Evolutionary conservation across 2,113 vertebrate species (phyloP), one percentile per base, ranked within the genome.

Genomic region (Daboia siamensis): DNA sequence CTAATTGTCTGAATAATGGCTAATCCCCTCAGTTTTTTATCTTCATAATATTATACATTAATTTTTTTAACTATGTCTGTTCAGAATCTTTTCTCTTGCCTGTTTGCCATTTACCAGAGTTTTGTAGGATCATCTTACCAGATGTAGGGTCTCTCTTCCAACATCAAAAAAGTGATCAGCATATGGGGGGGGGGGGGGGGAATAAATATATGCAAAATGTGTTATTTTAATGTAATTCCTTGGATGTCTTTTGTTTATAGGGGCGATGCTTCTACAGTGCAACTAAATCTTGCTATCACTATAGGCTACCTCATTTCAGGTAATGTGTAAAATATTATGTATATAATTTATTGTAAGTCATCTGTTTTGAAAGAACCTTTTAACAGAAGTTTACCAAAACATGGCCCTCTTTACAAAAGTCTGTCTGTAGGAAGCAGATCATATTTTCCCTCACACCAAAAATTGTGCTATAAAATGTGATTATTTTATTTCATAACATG

Each of bases 291-390:
- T 97, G 98, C 98, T 96, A 98, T 98, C 97, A 98, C 98, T 96
- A 98, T 99, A 97, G 99, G 99, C 98, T 99, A 99, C 98, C 99
- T 99, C 98, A 98, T 99, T 98, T 99, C 99, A 97, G 99, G 99
- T 99, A 98, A 98, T 97, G 5, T 95, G 95, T 92, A 85, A 59
- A 90, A 87, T 0, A 0, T 11, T 86, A 54, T 21, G 13, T 44
- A 12, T 59, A 86, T 51, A 85, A 51, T 86, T 4, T 52, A 54
- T 54, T 59, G 44, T 51, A 89, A 24, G 29, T 26, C 64, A 0
- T 21, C 1, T 93, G 51, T 93, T 20, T 44, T 9, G 33, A 57
- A 86, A 52, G 12, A 80, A 48, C 8, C n/a, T 69, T 80, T 84
- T 33, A 92, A 26, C 23, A 33, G 26, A 84, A 55, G 46, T 87